phyloP scores from a whole-genome alignment of 2,888 invertebrate species.

The Volucella inanis region DNA sequence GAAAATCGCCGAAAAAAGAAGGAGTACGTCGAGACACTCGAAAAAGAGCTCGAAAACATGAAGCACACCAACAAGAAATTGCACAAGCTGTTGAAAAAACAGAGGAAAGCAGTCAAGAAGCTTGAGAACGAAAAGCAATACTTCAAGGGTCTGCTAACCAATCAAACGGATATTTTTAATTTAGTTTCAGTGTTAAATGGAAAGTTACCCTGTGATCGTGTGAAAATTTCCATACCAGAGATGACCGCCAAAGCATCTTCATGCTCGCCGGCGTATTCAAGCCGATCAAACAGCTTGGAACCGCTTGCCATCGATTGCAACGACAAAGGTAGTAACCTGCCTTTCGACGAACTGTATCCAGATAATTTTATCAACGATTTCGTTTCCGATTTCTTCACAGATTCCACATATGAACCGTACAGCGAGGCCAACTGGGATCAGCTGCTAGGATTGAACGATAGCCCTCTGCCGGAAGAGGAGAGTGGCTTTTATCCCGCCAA shows the following conservation, averaged over 20 bases:
- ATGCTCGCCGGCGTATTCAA: conserved; percentile 73
- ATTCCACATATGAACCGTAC: conserved; percentile 60
- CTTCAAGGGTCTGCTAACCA: conserved; percentile 84
- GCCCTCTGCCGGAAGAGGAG: conserved; percentile 35
- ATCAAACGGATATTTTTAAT: conserved; percentile 84
- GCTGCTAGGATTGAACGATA: conserved; percentile 44
- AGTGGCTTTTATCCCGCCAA: neutral
- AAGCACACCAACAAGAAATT: conserved; percentile 84
- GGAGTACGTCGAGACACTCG: conserved; percentile 85
- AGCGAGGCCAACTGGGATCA: conserved; percentile 64
- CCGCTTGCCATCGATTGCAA: conserved; percentile 71
- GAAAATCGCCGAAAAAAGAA: conserved; percentile 87
- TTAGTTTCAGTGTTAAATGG: conserved; percentile 83
- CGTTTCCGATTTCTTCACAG: conserved; percentile 73
- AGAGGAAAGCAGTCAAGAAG: conserved; percentile 83
- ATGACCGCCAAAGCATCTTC: conserved; percentile 44
- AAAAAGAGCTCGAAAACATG: conserved; percentile 83
- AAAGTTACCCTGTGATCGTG: conserved; percentile 18
- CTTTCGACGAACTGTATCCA: conserved; percentile 72
- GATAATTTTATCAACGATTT: conserved; percentile 67
- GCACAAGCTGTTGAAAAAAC: conserved; percentile 83
- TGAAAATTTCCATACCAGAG: neutral
- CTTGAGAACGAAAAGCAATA: conserved; percentile 85
- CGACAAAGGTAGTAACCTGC: conserved; percentile 73
- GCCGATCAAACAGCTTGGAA: conserved; percentile 66